These are phyloP conservation scores for Amphiprion percula DNA, from an alignment of 2,113 vertebrate species.

Conservation along the genomic window DNA sequence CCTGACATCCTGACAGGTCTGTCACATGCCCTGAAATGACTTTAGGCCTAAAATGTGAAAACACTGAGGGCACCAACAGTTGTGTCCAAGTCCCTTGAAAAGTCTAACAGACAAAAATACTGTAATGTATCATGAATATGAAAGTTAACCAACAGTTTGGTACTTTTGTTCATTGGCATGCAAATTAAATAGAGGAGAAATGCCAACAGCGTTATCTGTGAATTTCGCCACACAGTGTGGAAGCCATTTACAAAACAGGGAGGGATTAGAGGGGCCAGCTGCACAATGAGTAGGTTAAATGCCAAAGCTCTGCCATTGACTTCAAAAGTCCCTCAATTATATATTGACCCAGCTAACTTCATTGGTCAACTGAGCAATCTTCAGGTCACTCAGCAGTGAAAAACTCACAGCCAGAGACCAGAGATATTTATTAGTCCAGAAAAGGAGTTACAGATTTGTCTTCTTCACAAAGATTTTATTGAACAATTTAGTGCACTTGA, in stretches of 20 bases:
- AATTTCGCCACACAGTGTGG: conserved; percentile 24
- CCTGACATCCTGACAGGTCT: too few species aligned
- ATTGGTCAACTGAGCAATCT: conserved; percentile 17
- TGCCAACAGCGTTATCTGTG: conserved; percentile 1
- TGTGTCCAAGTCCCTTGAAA: neutral
- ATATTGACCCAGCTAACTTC: neutral
- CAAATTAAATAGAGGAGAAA: conserved; percentile 18
- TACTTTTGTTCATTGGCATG: conserved; percentile 13
- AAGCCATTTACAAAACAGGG: conserved; percentile 35
- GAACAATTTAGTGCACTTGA: neutral
- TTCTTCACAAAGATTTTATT: neutral
- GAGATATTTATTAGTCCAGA: neutral
- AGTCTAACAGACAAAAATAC: neutral
- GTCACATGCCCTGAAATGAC: conserved; percentile 4
- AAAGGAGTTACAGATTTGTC: neutral
- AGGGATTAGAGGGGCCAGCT: conserved; percentile 12
- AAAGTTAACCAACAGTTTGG: conserved; percentile 4
- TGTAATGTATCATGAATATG: conserved; percentile 3
- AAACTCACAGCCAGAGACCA: neutral
- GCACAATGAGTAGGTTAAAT: conserved; percentile 35
- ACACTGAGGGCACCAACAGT: neutral
- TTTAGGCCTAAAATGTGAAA: conserved; percentile 1
- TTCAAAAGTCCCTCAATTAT: too few species aligned
- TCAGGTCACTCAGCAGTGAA: neutral
- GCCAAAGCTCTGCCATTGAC: conserved; percentile 18